Conservation (phyloP, 2,113 vertebrate species). For the Paracanthobrama guichenoti region DNA sequence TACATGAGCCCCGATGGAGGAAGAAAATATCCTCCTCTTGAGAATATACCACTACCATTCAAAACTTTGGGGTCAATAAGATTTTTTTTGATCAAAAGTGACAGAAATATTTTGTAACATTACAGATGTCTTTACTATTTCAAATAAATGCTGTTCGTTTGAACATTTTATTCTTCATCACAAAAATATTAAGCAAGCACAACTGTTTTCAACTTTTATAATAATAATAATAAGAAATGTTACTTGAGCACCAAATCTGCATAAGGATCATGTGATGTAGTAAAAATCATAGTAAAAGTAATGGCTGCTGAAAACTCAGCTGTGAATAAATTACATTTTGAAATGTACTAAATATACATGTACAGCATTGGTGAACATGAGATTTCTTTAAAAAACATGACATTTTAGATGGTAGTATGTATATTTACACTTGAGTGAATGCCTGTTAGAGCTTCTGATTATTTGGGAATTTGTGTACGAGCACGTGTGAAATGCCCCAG, state of each 20-base stretch:
- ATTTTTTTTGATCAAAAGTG: not conserved
- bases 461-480: not conserved
- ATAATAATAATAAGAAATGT: too few relatives aligned
- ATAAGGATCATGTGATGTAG: too few relatives aligned
- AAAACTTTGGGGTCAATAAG: not conserved
- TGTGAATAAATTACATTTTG: too few relatives aligned
- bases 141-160: not conserved
- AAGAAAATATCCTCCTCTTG: constrained; percentile 1
- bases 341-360: too few relatives aligned
- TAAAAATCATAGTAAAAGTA: too few relatives aligned
- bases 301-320: too few relatives aligned
- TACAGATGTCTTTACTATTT: too few relatives aligned
- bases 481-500: not conserved
- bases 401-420: not conserved
- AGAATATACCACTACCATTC: not conserved
- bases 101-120: too few relatives aligned
- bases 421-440: not conserved
- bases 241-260: too few relatives aligned
- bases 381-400: not conserved
- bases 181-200: too few relatives aligned
- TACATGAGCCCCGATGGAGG: constrained; percentile 41
- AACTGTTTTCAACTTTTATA: too few relatives aligned
- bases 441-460: not conserved
- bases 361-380: not conserved
- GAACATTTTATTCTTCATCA: not conserved